A percentile compares a stretch with the other conserved stretches of the same genome.
These are phyloP conservation scores for Lemur catta DNA, from an alignment of 2,797 vertebrate species.

Conservation along the genomic window DNA sequence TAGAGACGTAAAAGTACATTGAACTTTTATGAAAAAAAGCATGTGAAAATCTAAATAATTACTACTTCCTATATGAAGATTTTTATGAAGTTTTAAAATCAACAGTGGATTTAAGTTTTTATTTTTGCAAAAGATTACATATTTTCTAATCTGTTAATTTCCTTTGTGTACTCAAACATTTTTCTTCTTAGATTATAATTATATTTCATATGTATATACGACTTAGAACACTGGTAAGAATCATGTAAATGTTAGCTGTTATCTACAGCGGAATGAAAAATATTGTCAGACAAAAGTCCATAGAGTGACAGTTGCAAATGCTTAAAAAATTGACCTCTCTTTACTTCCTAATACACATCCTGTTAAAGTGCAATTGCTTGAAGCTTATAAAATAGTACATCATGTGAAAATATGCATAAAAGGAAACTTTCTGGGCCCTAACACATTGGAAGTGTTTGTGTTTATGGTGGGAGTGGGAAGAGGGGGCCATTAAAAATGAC, in stretches of 20 bases:
- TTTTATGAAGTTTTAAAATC: background rate
- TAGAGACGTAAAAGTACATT: background rate
- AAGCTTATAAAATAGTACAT: background rate
- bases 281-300: background rate
- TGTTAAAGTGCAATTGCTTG: background rate
- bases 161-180: background rate
- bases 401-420: background rate
- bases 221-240: background rate
- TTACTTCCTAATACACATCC: fast-evolving
- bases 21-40: background rate
- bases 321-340: background rate
- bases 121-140: background rate
- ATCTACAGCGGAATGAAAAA: background rate
- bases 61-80: background rate
- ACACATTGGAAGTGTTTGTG: background rate
- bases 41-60: background rate
- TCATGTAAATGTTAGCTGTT: background rate
- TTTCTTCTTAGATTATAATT: background rate
- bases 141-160: background rate
- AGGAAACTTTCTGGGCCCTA: background rate
- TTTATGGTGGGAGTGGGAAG: background rate
- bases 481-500: background rate
- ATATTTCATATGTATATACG: background rate
- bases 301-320: background rate
- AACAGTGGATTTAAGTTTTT: background rate